These are phyloP conservation scores for Tolmerus cingulatus DNA, from an alignment of 2,888 invertebrate genomes.

Conservation along the genomic window DNA sequence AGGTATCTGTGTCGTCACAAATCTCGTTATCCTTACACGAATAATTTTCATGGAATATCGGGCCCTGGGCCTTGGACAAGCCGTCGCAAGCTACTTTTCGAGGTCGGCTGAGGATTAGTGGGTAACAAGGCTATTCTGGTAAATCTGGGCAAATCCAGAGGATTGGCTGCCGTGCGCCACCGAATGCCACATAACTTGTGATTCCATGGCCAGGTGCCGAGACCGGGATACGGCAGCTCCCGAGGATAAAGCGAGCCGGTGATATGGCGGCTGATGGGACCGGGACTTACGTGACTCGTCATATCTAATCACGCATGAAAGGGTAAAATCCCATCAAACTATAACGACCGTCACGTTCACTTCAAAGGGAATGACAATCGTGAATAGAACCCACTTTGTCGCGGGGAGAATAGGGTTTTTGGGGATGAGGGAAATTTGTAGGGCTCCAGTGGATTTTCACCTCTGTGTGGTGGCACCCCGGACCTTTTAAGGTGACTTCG, in stretches of 20 bases:
- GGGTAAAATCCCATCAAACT: conserved; percentile 5
- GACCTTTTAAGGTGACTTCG: neutral
- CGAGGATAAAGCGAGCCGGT: neutral
- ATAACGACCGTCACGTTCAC: conserved; percentile 3
- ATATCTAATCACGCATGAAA: conserved; percentile 18
- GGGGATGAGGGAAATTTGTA: neutral
- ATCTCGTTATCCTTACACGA: neutral
- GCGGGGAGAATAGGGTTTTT: neutral
- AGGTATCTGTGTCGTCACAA: neutral
- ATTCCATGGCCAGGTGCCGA: neutral
- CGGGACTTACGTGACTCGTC: neutral
- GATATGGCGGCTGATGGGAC: neutral
- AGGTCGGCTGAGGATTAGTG: neutral
- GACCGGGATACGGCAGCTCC: neutral
- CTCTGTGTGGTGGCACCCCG: neutral
- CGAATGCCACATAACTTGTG: neutral
- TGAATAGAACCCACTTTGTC: neutral
- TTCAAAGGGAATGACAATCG: conserved; percentile 7
- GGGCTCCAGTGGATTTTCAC: neutral
- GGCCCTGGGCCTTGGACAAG: neutral
- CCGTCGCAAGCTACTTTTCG: neutral
- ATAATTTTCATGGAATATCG: neutral
- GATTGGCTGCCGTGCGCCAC: neutral
- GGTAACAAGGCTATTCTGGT: neutral
- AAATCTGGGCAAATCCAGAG: neutral